Base-by-base conservation (phyloP, 53 echinoderm and acorn worm species). In the Arbacia lixula region DNA sequence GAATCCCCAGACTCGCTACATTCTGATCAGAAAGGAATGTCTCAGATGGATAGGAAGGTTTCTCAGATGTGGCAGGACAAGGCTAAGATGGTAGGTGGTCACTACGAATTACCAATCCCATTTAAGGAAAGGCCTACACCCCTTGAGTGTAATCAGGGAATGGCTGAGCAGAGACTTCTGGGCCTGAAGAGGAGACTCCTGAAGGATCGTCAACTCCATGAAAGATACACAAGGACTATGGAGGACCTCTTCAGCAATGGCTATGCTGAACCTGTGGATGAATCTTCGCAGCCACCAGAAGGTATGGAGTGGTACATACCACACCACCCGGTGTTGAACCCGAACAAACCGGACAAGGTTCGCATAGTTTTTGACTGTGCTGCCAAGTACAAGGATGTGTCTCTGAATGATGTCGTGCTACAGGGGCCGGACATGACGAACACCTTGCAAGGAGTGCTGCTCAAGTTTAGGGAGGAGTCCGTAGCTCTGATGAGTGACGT, bases 361-460 rank as follows among this genome's bases (percentile, higher is more conserved):
- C 38, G 80, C 24, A 31, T 80, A 29, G 62, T 80, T 39, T 39
- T 55, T 3, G 55, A 55, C 4, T 55, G 55, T 55, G 55, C 55
- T n/a, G n/a, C n/a, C n/a, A 85, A 67, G 1, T 85, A 85, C 60
- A 85, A 77, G 43, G 89, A 77, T 19, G 75, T 52, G 19, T 28
- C 61, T 50, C 42, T 89, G 42, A 89, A 89, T 36, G 66, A 89
- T 17, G 72, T 90, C 62, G 86, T 90, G 60, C 68, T 68, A 41
- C 86, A 90, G 53, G 88, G 81, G 22, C 34, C 76, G 14, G 88
- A 88, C 30, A 25, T 88, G 14, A 64, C 72, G 10, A 88, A 88
- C 38, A 60, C 52, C 17, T 41, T 88, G 22, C 76, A 72, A 17
- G 85, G 75, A 28, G 76, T 89, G 19, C 19, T 85, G 33, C 61